phyloP scores from a whole-genome alignment of 2,113 vertebrate genomes.

The Oncorhynchus tshawytscha region DNA sequence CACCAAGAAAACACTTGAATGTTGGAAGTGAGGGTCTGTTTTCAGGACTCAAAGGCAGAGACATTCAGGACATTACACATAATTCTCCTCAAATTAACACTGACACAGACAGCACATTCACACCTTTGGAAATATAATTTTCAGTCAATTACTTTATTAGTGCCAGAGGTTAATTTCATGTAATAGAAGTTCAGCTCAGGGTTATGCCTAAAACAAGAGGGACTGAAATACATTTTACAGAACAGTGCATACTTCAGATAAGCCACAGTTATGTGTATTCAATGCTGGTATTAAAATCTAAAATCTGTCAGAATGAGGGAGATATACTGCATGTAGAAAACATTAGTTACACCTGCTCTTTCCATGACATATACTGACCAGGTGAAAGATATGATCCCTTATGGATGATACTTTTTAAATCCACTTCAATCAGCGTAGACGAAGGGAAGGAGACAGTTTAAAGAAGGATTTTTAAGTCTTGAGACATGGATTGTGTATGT shows the following conservation, averaged over 20 bases:
- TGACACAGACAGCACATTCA: neutral
- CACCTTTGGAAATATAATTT: neutral
- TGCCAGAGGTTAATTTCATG: neutral
- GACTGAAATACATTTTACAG: neutral
- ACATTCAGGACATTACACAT: neutral
- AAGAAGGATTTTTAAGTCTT: too few relatives aligned
- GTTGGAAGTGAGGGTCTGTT: neutral
- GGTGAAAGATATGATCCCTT: too few relatives aligned
- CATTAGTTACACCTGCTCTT: neutral
- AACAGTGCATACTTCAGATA: neutral
- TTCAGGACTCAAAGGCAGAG: neutral
- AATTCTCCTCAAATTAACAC: neutral
- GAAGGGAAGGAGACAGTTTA: too few relatives aligned
- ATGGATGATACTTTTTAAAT: too few relatives aligned
- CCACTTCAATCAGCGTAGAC: too few relatives aligned
- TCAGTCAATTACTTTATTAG: constrained; percentile 5
- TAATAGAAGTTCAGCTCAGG: neutral
- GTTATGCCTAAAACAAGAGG: neutral
- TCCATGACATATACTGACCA: too few relatives aligned
- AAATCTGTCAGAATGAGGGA: neutral
- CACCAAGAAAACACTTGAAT: neutral
- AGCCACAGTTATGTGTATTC: neutral
- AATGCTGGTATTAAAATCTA: too few relatives aligned
- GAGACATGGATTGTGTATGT: too few relatives aligned
- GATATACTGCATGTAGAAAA: neutral